These are phyloP conservation scores for Callopanchax toddi DNA, from an alignment of 2,113 vertebrate genomes.

Conservation along the genomic window DNA sequence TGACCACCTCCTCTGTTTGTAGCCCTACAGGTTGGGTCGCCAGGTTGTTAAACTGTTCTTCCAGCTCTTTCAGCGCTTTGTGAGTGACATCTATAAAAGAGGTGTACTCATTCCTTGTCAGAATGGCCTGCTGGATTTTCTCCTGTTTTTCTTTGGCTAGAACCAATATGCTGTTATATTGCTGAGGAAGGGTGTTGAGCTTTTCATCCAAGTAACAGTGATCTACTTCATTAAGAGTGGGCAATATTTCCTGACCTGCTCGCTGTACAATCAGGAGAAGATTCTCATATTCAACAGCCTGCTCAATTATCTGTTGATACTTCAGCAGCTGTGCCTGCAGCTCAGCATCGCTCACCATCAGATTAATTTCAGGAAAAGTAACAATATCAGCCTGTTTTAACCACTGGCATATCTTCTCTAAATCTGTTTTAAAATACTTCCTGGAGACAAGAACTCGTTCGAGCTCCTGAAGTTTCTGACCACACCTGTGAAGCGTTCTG, in stretches of 20 bases:
- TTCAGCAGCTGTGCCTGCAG: constrained; percentile 85
- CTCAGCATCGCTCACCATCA: constrained; percentile 87
- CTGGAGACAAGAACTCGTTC: constrained; percentile 90
- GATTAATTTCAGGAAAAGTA: constrained; percentile 93
- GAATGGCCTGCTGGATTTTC: constrained; percentile 90
- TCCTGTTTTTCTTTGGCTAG: constrained; percentile 91
- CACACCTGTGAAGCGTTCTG: constrained; percentile 85
- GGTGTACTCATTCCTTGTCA: constrained; percentile 87
- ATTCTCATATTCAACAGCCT: constrained; percentile 94
- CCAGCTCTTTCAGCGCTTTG: constrained; percentile 80
- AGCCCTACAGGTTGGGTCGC: constrained; percentile 80
- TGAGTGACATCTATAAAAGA: constrained; percentile 87
- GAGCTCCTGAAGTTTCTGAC: constrained; percentile 89
- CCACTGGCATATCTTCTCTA: constrained; percentile 94
- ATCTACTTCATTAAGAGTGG: constrained; percentile 91
- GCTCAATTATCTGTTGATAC: constrained; percentile 90
- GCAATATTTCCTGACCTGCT: constrained; percentile 90
- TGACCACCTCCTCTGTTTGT: constrained; percentile 80
- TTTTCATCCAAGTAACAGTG: constrained; percentile 93
- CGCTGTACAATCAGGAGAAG: constrained; percentile 89
- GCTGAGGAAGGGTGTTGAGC: constrained; percentile 88
- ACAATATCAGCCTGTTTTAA: constrained; percentile 92
- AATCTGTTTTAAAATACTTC: constrained; percentile 94
- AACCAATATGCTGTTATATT: constrained; percentile 85
- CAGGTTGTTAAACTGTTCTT: constrained; percentile 86